These are phyloP conservation scores for Myanophis thanlyinensis DNA, from an alignment of 2,113 vertebrate species.

Conservation along the genomic window DNA sequence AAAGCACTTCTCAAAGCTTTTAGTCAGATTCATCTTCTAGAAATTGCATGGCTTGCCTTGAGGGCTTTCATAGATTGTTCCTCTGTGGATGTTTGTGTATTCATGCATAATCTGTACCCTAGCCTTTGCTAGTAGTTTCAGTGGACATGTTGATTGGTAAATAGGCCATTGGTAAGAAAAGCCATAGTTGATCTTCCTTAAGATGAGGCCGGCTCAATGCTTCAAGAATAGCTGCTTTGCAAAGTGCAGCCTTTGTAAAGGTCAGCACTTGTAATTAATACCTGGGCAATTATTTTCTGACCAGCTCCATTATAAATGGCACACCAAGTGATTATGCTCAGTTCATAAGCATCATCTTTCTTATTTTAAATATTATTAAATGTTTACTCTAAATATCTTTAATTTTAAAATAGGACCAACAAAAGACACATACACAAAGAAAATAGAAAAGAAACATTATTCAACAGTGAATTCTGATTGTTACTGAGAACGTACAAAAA, in stretches of 20 bases:
- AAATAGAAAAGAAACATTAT: not conserved
- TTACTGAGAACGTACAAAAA: accelerated
- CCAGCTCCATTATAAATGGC: not conserved
- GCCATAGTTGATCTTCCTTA: not conserved
- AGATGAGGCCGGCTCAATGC: not conserved
- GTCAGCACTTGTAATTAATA: not conserved
- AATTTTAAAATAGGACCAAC: not conserved
- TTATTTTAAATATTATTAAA: not conserved
- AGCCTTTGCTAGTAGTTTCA: not conserved
- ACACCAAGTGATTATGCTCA: not conserved
- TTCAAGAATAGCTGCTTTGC: not conserved
- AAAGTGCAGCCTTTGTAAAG: not conserved
- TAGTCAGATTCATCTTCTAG: not conserved
- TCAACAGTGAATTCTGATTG: not conserved
- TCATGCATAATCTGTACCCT: not conserved
- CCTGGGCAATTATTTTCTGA: not conserved
- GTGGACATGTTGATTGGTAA: not conserved
- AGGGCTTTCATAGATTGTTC: not conserved
- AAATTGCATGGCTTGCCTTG: not conserved
- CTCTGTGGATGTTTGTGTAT: not conserved
- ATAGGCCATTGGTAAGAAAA: not conserved
- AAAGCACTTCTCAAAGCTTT: not conserved
- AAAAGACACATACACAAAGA: not conserved
- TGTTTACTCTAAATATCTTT: not conserved
- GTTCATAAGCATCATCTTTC: not conserved